Base-by-base conservation (phyloP, 2,888 invertebrate genomes). In the Agapetus fuscipes region DNA sequence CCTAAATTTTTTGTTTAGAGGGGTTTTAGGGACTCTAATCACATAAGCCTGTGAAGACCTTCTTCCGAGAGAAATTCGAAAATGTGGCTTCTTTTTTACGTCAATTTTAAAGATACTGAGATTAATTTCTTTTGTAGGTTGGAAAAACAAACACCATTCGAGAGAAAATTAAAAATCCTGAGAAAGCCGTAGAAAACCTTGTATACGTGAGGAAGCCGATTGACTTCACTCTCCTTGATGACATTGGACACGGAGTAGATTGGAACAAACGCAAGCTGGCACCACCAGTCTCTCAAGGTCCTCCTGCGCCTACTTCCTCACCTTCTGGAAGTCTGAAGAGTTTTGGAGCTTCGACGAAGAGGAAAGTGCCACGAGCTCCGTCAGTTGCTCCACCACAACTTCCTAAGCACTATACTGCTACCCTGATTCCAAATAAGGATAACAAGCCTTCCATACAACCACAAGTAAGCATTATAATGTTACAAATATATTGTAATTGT, bases 131-230 rank as follows among this genome's bases (percentile, higher is more conserved):
- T n/a, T n/a, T n/a, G n/a, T n/a, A n/a, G n/a, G n/a, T n/a, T n/a
- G n/a, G n/a, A n/a, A n/a, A n/a, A n/a, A n/a, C n/a, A 13, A 88
- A 90, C 1, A 84, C 84, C 34, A 75, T 96, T 31, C 95, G 95
- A 56, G 91, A 93, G 56, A 97, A 96, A 66, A 94, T 96, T 41
- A 85, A 94, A 49, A 93, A 91, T 3, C 95, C 95, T 0, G 87
- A 93, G 2, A 93, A 93, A 64, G 93, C 93, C 3, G 97, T 97
- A 57, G 89, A 93, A 57, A 94, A 95, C 1, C 90, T 94, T 37
- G 96, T 97, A 62, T 99, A 98, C 71, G 85, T 94, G 7, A 74
- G 98, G 39, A 94, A 93, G 59, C 83, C 88, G 31, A 96, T 98
- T 56, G 97, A 98, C 69, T 99, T 89, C 53, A 74, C 77, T 55